Conservation (phyloP, 2,888 invertebrate genomes). For the Metallyticus violacea region DNA sequence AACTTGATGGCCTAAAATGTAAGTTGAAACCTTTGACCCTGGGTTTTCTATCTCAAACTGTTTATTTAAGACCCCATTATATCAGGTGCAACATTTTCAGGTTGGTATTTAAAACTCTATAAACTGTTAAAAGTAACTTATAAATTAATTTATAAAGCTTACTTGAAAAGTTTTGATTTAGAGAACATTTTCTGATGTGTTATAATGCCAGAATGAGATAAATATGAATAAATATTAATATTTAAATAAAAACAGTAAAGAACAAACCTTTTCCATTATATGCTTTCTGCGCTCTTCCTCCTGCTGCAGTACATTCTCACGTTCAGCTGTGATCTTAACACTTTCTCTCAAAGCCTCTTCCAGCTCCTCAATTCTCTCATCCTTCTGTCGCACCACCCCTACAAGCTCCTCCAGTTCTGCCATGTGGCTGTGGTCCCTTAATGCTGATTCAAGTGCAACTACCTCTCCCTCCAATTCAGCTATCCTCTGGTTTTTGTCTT, state of each 20-base stretch:
- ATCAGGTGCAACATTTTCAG: too few species aligned
- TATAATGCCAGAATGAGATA: neutral
- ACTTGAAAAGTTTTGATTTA: too few species aligned
- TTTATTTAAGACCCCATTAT: too few species aligned
- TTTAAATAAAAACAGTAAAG: neutral
- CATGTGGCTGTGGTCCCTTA: conserved; percentile 56
- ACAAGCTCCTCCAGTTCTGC: conserved; percentile 58
- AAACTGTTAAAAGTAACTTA: too few species aligned
- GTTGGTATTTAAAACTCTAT: too few species aligned
- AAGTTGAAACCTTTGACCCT: too few species aligned
- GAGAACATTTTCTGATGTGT: neutral
- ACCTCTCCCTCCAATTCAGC: conserved; percentile 56
- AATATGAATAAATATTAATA: conserved; percentile 12
- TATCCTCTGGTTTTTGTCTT: conserved; percentile 54
- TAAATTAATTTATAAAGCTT: too few species aligned
- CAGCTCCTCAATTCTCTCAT: conserved; percentile 70
- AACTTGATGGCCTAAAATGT: too few species aligned
- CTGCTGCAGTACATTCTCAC: conserved; percentile 61
- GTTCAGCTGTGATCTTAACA: conserved; percentile 66
- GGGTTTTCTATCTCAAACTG: too few species aligned
- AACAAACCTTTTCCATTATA: conserved; percentile 63
- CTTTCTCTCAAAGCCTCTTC: conserved; percentile 84
- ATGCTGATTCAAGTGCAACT: conserved; percentile 53
- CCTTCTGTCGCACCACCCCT: conserved; percentile 57
- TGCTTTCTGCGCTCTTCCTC: conserved; percentile 63